phyloP scores from a whole-genome alignment of 2,113 vertebrate genomes.

The Indri indri region DNA sequence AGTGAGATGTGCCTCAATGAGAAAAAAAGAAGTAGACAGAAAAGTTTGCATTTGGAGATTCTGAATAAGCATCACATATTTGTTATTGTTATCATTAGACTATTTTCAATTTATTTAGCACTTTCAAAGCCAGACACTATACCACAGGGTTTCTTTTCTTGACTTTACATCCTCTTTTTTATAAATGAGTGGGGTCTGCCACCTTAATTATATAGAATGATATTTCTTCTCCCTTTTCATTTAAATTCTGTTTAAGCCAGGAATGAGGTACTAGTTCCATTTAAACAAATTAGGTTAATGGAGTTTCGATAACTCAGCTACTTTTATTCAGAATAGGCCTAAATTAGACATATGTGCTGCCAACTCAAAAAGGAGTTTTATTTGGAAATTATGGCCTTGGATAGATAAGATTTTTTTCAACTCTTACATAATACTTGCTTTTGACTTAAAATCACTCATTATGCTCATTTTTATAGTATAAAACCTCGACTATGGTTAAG shows the following conservation, averaged over 20 bases:
- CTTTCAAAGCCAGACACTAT: constrained; percentile 53
- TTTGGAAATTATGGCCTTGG: constrained; percentile 61
- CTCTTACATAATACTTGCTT: constrained; percentile 1
- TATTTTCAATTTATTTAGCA: constrained; percentile 49
- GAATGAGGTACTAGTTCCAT: constrained; percentile 49
- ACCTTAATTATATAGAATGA: constrained; percentile 54
- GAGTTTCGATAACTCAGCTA: constrained; percentile 66
- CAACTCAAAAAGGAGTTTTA: constrained; percentile 44
- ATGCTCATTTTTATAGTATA: neutral
- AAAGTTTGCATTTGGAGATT: constrained; percentile 32
- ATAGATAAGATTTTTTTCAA: neutral
- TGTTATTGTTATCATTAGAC: constrained; percentile 21
- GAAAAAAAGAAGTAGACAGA: neutral
- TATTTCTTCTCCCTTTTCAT: constrained; percentile 33
- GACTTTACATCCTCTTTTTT: constrained; percentile 28
- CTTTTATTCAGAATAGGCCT: constrained; percentile 57
- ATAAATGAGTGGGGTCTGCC: constrained; percentile 31
- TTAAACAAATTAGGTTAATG: constrained; percentile 70
- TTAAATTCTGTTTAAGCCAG: constrained; percentile 58
- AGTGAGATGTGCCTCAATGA: neutral
- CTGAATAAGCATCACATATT: constrained; percentile 15
- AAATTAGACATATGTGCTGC: constrained; percentile 45
- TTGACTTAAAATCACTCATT: neutral
- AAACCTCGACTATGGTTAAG: neutral
- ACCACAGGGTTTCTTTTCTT: constrained; percentile 31